Conservation (phyloP, 2,888 invertebrate genomes). For the Acheta domesticus region DNA sequence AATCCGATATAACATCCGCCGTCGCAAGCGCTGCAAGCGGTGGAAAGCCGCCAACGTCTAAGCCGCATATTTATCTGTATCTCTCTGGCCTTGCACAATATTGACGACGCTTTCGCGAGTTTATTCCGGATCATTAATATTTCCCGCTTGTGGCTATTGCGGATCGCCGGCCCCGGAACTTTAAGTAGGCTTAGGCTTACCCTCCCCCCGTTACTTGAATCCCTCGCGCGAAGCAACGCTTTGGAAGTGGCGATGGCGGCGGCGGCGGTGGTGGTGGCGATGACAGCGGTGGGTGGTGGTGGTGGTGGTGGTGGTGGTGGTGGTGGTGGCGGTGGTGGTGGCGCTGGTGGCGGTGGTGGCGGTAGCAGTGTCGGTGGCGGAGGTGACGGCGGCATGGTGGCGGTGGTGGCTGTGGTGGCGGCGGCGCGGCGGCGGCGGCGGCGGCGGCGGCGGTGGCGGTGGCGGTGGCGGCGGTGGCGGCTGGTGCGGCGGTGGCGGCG, state of each 20-base stretch:
- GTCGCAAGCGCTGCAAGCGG: neutral
- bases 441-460: too few species aligned
- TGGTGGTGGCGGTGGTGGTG: too few species aligned
- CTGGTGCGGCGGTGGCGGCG: too few species aligned
- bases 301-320: too few species aligned
- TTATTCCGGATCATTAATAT: conserved; percentile 18
- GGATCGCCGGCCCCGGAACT: neutral
- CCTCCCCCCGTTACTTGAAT: neutral
- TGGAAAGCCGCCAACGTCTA: neutral
- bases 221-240: neutral
- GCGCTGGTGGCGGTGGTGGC: too few species aligned
- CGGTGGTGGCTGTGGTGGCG: too few species aligned
- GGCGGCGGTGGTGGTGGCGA: neutral
- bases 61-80: conserved; percentile 2
- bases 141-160: conserved; percentile 6
- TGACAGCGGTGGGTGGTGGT: too few species aligned
- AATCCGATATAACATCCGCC: conserved; percentile 11
- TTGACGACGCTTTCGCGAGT: neutral
- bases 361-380: too few species aligned
- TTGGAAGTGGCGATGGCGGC: too few species aligned
- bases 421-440: too few species aligned
- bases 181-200: conserved; percentile 18
- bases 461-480: too few species aligned
- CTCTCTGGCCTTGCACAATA: neutral
- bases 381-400: too few species aligned